Evolutionary conservation across 2,888 invertebrate species (phyloP), one percentile per base, ranked within the genome.

Genomic region (Thymelicus acteon): DNA sequence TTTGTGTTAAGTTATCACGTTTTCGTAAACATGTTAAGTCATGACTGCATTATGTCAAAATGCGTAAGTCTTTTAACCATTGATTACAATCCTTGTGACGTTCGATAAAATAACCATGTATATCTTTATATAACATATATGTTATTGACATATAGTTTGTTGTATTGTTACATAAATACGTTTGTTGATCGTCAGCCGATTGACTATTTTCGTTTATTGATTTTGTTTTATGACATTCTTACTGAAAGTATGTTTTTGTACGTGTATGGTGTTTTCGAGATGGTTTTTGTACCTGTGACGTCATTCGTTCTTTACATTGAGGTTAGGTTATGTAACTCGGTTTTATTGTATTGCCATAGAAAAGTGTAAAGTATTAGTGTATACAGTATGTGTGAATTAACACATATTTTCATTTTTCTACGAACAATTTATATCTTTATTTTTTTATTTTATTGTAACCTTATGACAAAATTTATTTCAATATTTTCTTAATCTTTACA

Each of bases 261-360:
- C 13, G 39, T 49, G 7, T 47, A 67, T 61, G 31, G 40, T 19
- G 40, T 68, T 8, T 54, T 13, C 39, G 40, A 54, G 69, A 40
- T 62, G 69, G 57, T 39, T 57, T 69, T 68, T 63, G 1, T 75
- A 76, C 73, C 72, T 71, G 75, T 85, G 87, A 85, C 86, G 85
- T 85, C 85, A 85, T 72, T 72, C 69, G 72, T 76, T 79, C 83
- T 81, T 77, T 74, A 67, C 72, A 77, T 83, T 83, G 85, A 87
- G 87, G 87, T 90, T 88, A 88, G 83, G 88, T 92, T 92, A 92
- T 92, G 91, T 91, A 92, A 92, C 84, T 84, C 57, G 58, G 77
- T 82, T 79, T 76, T 85, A 65, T 72, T 60, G 61, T 71, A 71
- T 58, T 48, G 57, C 69, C 31, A 63, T 7, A 40, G 37, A 44